These are phyloP conservation scores for Paracyclopina nana DNA, from an alignment of 1,140 invertebrate genomes.

Conservation along the genomic window DNA sequence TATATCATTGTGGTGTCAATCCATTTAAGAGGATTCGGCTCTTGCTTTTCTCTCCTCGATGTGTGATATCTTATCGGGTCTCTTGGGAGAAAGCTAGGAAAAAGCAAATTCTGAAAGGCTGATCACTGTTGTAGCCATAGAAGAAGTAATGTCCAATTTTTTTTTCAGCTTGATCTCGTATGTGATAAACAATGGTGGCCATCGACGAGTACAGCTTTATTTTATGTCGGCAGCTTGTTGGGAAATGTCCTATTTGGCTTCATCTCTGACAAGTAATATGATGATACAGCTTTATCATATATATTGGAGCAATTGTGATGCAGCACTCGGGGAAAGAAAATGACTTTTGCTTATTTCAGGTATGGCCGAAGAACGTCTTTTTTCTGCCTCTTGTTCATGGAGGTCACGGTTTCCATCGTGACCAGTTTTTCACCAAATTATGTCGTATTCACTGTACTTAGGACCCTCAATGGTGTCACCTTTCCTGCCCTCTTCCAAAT, in stretches of 20 bases:
- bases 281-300: neutral
- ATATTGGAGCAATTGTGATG: neutral
- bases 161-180: slow-evolving; percentile 57
- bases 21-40: too few species aligned
- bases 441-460: slow-evolving; percentile 53
- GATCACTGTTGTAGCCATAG: too few species aligned
- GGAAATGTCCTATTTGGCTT: slow-evolving; percentile 64
- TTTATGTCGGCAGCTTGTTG: slow-evolving; percentile 60
- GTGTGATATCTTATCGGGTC: too few species aligned
- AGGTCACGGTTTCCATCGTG: slow-evolving; percentile 51
- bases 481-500: slow-evolving; percentile 85
- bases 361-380: slow-evolving; percentile 58
- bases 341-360: slow-evolving; percentile 28
- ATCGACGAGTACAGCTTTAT: slow-evolving; percentile 52
- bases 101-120: neutral
- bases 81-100: neutral
- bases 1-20: too few species aligned
- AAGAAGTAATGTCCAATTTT: too few species aligned
- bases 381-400: slow-evolving; percentile 51
- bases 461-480: slow-evolving; percentile 58
- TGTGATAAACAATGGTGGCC: slow-evolving; percentile 63
- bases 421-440: slow-evolving; percentile 51
- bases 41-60: too few species aligned
- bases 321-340: too few species aligned
- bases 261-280: slow-evolving; percentile 57